phyloP scores from a whole-genome alignment of 2,888 invertebrate species.

The Chromoteleia sp. region DNA sequence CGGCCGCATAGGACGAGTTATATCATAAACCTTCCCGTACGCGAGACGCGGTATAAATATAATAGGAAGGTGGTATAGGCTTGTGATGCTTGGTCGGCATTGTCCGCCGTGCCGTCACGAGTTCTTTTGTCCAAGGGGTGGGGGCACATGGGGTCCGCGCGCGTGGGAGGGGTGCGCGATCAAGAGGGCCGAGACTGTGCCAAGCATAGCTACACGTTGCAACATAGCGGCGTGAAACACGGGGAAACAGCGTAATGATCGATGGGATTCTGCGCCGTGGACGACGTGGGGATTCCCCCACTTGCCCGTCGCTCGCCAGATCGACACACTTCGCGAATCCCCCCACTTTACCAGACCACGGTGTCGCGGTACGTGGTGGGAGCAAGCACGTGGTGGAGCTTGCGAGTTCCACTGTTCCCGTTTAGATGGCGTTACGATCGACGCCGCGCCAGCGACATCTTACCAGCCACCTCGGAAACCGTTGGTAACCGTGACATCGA shows the following conservation, averaged over 20 bases:
- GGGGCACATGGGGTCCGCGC: constrained; percentile 61
- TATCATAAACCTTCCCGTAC: constrained; percentile 80
- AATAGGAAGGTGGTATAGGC: constrained; percentile 82
- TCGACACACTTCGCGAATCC: constrained; percentile 71
- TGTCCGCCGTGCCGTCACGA: constrained; percentile 83
- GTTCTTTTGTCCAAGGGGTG: constrained; percentile 69
- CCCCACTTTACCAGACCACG: constrained; percentile 51
- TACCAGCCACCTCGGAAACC: constrained; percentile 34
- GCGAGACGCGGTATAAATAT: constrained; percentile 84
- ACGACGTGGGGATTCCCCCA: constrained; percentile 79
- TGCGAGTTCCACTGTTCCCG: constrained; percentile 73
- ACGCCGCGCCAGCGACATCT: constrained; percentile 76
- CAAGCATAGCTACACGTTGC: constrained; percentile 76
- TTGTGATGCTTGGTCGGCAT: constrained; percentile 84
- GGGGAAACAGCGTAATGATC: constrained; percentile 83
- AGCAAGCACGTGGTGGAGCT: constrained; percentile 76
- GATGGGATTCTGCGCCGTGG: constrained; percentile 84
- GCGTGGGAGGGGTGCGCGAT: constrained; percentile 67
- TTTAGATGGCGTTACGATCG: constrained; percentile 73
- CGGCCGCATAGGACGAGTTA: constrained; percentile 53
- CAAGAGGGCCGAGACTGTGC: constrained; percentile 69
- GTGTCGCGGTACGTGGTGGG: constrained; percentile 68
- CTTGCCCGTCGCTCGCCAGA: constrained; percentile 54
- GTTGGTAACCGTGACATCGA: constrained; percentile 1
- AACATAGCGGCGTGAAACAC: constrained; percentile 82